Evolutionary conservation across 2,888 invertebrate species (phyloP).

Genomic region (Trichacis sp.): DNA sequence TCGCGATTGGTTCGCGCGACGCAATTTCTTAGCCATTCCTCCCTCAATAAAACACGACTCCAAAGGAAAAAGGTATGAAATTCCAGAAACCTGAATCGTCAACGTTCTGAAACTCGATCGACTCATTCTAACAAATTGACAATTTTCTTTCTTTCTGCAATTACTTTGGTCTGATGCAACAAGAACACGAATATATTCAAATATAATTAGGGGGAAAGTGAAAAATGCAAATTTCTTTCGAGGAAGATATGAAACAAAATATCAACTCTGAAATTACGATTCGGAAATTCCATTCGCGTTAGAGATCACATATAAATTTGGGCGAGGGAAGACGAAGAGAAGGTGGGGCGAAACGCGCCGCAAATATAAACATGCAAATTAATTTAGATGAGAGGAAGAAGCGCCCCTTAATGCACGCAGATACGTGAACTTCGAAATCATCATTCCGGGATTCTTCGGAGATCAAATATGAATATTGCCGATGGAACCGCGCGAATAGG

Average conservation of each 20-base stretch:
- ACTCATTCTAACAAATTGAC: too few species aligned
- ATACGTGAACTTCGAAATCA: neutral
- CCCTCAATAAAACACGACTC: constrained; percentile 36
- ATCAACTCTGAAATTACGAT: neutral
- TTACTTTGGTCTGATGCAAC: too few species aligned
- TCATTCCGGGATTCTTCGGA: constrained; percentile 2
- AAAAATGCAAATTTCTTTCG: neutral
- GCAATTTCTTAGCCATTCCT: constrained; percentile 33
- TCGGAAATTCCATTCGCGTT: constrained; percentile 1
- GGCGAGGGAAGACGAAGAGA: neutral
- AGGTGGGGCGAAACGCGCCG: neutral
- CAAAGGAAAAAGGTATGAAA: too few species aligned
- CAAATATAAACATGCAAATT: constrained; percentile 7
- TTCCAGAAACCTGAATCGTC: constrained; percentile 2
- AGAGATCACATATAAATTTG: neutral
- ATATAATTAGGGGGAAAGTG: too few species aligned
- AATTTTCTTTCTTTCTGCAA: too few species aligned
- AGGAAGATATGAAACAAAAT: neutral
- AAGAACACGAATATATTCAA: too few species aligned
- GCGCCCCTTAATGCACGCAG: neutral
- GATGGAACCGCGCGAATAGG: neutral
- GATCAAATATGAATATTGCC: neutral
- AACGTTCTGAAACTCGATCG: neutral
- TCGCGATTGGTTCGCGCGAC: constrained; percentile 39
- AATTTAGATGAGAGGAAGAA: constrained; percentile 3